phyloP scores from a whole-genome alignment of 1,140 invertebrate species.

The Bombus ignitus region DNA sequence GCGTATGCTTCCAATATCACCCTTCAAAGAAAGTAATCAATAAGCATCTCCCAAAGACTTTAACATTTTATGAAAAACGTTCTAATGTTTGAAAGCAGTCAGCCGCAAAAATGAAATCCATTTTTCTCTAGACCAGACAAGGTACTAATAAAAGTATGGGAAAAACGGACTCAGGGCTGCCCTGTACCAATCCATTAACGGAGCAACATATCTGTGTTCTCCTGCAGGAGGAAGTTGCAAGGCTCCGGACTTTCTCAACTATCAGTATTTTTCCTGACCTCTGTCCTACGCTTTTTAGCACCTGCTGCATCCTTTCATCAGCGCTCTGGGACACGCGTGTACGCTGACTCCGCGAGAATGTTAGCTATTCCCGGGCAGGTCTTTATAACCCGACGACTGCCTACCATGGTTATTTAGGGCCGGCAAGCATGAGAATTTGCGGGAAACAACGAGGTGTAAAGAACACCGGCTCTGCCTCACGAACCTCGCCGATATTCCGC shows the following conservation, averaged over 20 bases:
- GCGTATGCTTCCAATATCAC: not conserved
- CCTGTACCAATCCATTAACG: conserved; percentile 22
- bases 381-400: conserved; percentile 62
- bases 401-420: conserved; percentile 63
- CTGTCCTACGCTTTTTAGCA: conserved; percentile 39
- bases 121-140: not conserved
- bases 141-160: not conserved
- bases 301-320: conserved; percentile 28
- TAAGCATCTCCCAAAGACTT: not conserved
- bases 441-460: conserved; percentile 69
- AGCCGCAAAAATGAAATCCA: not conserved
- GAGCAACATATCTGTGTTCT: not conserved
- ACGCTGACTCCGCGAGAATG: conserved; percentile 10
- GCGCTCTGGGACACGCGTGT: not conserved
- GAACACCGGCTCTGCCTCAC: conserved; percentile 52
- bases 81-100: not conserved
- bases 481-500: conserved; percentile 54
- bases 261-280: conserved; percentile 36
- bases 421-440: conserved; percentile 58
- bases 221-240: conserved; percentile 2
- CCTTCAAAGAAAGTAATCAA: not conserved
- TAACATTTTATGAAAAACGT: not conserved
- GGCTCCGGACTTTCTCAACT: conserved; percentile 28
- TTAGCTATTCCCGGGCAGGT: conserved; percentile 5
- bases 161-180: not conserved